phyloP scores from a whole-genome alignment of 53 echinoderm and acorn worm genomes.

The Paelopatides confundens region DNA sequence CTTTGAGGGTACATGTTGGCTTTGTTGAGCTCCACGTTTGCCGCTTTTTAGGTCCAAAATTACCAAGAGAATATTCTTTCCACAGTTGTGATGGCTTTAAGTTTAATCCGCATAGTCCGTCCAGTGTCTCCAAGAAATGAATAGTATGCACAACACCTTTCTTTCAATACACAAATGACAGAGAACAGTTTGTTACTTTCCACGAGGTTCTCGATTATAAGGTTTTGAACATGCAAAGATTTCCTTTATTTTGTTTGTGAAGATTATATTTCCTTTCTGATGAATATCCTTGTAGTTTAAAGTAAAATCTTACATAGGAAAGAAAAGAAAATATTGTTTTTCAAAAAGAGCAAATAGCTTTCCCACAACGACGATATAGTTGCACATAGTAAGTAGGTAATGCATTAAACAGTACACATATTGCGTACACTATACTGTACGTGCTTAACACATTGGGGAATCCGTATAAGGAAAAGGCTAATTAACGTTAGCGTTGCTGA shows the following conservation, averaged over 20 bases:
- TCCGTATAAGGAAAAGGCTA: slow-evolving; percentile 60
- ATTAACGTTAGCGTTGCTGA: slow-evolving; percentile 44
- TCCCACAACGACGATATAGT: slow-evolving; percentile 41
- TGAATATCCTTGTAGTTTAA: neutral
- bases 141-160: neutral
- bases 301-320: neutral
- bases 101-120: slow-evolving; percentile 43
- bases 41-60: slow-evolving; percentile 13
- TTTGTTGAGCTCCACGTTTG: slow-evolving; percentile 53
- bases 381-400: slow-evolving; percentile 33
- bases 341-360: slow-evolving; percentile 43
- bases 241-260: neutral
- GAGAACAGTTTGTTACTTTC: slow-evolving; percentile 7
- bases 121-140: slow-evolving; percentile 22
- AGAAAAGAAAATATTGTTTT: slow-evolving; percentile 42
- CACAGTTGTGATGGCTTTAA: slow-evolving; percentile 17
- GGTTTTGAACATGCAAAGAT: slow-evolving; percentile 1
- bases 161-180: neutral
- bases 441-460: slow-evolving; percentile 31
- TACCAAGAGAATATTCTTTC: slow-evolving; percentile 25
- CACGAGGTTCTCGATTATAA: neutral
- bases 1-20: slow-evolving; percentile 89
- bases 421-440: slow-evolving; percentile 35
- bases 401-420: slow-evolving; percentile 43
- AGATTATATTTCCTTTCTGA: neutral